These are phyloP conservation scores for Hylaeus volcanicus DNA, from an alignment of 1,140 invertebrate genomes.

Conservation along the genomic window DNA sequence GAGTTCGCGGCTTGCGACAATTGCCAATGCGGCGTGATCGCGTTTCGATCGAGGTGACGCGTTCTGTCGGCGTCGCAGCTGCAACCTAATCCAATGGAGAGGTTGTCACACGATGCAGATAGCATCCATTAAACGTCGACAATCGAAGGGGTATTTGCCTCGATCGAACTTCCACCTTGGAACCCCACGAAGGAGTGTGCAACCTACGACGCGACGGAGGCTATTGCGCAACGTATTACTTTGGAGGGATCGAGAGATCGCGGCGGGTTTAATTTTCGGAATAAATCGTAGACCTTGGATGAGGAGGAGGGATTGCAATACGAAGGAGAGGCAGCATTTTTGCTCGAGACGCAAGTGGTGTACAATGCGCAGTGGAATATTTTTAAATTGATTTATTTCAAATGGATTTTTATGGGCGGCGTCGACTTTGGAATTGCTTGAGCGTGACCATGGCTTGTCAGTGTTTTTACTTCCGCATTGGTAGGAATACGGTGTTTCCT, in stretches of 20 bases:
- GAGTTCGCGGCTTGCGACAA: neutral
- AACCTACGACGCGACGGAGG: neutral
- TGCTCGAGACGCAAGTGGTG: no score
- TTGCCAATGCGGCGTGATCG: neutral
- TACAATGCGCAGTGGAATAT: no score
- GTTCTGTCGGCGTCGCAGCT: neutral
- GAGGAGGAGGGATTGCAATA: no score
- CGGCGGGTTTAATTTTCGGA: no score
- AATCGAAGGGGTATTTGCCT: slow-evolving; percentile 2
- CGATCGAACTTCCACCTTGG: neutral
- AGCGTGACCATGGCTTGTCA: no score
- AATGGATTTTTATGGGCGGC: no score
- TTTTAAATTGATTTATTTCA: no score
- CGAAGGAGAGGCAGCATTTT: no score
- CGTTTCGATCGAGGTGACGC: neutral
- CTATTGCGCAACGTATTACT: neutral
- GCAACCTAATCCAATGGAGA: neutral
- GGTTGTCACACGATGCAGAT: neutral
- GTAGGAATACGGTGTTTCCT: no score
- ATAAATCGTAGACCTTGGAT: no score
- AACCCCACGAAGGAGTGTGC: neutral
- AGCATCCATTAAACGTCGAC: slow-evolving; percentile 1
- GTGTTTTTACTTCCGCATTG: no score
- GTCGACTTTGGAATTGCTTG: no score
- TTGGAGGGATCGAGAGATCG: neutral